A percentile compares a stretch with the other conserved stretches of the same genome.
Evolutionary conservation across 2,888 invertebrate species (phyloP).

Genomic region (Hybos culiciformis): DNA sequence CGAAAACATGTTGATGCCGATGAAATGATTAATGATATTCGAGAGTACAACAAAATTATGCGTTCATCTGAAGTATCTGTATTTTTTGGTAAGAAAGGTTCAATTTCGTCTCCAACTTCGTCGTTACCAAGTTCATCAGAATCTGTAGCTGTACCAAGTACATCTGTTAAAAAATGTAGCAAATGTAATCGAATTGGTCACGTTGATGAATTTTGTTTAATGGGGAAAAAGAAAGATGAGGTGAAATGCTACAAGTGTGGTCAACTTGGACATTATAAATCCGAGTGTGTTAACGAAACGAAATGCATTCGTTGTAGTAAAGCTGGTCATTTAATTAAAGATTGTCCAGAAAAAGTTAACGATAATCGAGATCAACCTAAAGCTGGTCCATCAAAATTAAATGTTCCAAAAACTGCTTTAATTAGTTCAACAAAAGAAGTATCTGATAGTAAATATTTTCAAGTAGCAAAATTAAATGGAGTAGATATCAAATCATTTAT

Average conservation of each 20-base stretch:
- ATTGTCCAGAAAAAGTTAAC: conserved; percentile 3
- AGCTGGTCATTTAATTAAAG: conserved; percentile 7
- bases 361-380: conserved; percentile 6
- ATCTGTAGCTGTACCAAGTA: background rate
- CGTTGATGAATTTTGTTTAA: conserved; percentile 6
- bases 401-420: conserved; percentile 1
- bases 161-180: conserved; percentile 1
- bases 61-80: conserved; percentile 1
- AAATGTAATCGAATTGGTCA: conserved; percentile 7
- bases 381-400: conserved; percentile 1
- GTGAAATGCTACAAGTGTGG: conserved; percentile 4
- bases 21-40: conserved; percentile 6
- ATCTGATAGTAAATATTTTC: no score
- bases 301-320: conserved; percentile 9
- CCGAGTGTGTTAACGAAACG: conserved; percentile 4
- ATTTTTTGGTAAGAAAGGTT: no score
- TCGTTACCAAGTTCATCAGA: no score
- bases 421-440: background rate
- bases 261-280: conserved; percentile 8
- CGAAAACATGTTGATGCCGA: background rate
- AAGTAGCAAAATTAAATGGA: conserved; percentile 6
- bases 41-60: conserved; percentile 1
- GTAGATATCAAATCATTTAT: no score
- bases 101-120: no score
- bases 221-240: background rate